Percentiles rank a stretch among this genome's conserved stretches.
Conservation (phyloP, 2,113 vertebrate species). For the Ochotona princeps region DNA sequence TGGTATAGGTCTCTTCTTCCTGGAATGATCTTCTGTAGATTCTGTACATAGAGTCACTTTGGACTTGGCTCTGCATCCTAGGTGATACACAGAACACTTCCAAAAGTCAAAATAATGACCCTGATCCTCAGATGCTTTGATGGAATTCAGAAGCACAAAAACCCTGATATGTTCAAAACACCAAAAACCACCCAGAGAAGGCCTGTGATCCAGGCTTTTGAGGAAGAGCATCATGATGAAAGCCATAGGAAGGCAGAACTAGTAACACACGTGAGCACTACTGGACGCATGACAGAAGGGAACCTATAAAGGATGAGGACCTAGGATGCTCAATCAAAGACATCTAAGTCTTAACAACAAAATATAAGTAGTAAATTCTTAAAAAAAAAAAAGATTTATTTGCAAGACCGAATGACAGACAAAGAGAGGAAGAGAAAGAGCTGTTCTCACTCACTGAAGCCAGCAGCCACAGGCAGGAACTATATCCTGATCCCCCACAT, state of each 20-base stretch:
- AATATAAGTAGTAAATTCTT: background rate
- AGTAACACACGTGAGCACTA: background rate
- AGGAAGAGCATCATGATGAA: background rate
- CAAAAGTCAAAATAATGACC: background rate
- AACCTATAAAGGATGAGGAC: background rate
- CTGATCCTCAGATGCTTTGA: background rate
- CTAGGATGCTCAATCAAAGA: background rate
- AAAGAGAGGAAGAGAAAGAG: too few species aligned
- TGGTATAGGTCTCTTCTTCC: background rate
- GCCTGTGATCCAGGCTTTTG: background rate
- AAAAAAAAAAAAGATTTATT: too few species aligned
- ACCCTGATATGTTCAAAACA: background rate
- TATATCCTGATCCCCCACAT: too few species aligned
- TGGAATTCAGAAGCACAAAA: background rate
- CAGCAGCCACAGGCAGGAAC: too few species aligned
- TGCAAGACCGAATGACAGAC: too few species aligned
- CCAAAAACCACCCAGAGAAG: background rate
- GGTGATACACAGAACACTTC: background rate
- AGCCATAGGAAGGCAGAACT: background rate
- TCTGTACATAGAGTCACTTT: background rate
- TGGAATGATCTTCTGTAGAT: background rate
- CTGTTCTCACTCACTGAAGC: too few species aligned
- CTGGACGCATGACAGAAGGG: background rate
- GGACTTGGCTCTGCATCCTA: background rate
- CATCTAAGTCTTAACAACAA: background rate